These are phyloP conservation scores for Poeciliopsis occidentalis DNA, from an alignment of 2,113 vertebrate species.

Conservation along the genomic window DNA sequence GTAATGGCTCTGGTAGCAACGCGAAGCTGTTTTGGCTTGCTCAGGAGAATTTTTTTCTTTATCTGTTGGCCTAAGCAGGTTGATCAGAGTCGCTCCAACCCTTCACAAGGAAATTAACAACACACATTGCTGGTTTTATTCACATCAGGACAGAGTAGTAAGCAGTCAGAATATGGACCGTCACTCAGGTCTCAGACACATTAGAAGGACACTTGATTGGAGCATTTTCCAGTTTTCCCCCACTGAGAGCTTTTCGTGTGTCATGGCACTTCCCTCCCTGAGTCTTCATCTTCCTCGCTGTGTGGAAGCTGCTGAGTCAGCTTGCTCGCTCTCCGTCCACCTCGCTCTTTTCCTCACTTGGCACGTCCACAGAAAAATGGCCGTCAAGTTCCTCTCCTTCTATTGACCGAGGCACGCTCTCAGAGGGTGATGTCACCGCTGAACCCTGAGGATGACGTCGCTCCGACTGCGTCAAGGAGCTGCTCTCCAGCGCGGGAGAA, in stretches of 20 bases:
- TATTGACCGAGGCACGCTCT: too few relatives aligned
- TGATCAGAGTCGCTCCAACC: not conserved
- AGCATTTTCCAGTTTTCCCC: constrained; percentile 19
- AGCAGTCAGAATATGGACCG: not conserved
- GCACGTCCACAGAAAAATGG: constrained; percentile 35
- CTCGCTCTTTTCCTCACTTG: constrained; percentile 27
- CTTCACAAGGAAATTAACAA: not conserved
- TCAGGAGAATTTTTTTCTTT: constrained; percentile 1
- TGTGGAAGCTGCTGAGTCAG: constrained; percentile 23
- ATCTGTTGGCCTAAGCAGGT: constrained; percentile 18
- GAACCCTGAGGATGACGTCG: constrained; percentile 1
- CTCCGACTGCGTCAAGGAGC: constrained; percentile 44
- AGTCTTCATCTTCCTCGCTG: constrained; percentile 39
- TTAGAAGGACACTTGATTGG: constrained; percentile 65
- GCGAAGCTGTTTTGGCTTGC: constrained; percentile 49
- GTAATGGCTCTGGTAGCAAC: constrained; percentile 60
- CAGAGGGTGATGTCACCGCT: too few relatives aligned
- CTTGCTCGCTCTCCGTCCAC: constrained; percentile 26
- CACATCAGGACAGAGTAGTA: not conserved
- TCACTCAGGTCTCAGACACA: constrained; percentile 7
- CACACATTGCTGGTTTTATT: constrained; percentile 48
- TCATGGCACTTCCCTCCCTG: constrained; percentile 45
- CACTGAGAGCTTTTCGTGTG: not conserved
- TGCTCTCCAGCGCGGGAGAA: constrained; percentile 35
- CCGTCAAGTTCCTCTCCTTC: too few relatives aligned